phyloP scores from a whole-genome alignment of 1,140 invertebrate genomes.

The Camponotus pennsylvanicus region DNA sequence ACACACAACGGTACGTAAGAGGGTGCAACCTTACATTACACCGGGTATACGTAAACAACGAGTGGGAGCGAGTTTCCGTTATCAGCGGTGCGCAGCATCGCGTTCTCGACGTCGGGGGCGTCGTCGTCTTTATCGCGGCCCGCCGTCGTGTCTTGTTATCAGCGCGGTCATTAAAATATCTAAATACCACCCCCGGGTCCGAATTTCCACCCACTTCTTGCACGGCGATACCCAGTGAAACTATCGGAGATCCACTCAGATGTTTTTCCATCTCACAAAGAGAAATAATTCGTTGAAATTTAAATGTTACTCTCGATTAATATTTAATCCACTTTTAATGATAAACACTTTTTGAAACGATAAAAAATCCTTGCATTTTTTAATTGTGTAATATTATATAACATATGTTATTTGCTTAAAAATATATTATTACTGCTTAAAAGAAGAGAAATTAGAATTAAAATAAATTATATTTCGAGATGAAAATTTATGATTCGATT shows the following conservation, averaged over 20 bases:
- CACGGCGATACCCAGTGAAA: neutral
- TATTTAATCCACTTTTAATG: neutral
- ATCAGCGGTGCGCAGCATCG: constrained; percentile 84
- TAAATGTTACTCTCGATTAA: neutral
- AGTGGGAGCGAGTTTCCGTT: constrained; percentile 77
- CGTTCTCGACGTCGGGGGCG: constrained; percentile 70
- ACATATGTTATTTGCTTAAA: too few relatives aligned
- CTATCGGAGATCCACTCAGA: neutral
- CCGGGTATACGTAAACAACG: constrained; percentile 82
- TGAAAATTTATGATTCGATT: too few relatives aligned
- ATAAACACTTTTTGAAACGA: neutral
- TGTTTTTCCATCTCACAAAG: neutral
- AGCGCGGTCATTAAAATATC: constrained; percentile 85
- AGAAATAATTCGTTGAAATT: neutral
- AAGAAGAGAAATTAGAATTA: too few relatives aligned
- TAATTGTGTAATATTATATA: too few relatives aligned
- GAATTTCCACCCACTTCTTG: constrained; percentile 49
- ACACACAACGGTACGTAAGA: constrained; percentile 58
- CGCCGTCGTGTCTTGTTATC: constrained; percentile 83
- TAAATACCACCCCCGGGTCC: constrained; percentile 84
- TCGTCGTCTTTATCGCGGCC: constrained; percentile 84
- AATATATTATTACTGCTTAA: too few relatives aligned
- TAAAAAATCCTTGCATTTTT: neutral
- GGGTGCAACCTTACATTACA: constrained; percentile 52
- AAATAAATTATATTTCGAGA: too few relatives aligned